Conservation (phyloP, 2,888 invertebrate species). For the Pollenia amentaria region DNA sequence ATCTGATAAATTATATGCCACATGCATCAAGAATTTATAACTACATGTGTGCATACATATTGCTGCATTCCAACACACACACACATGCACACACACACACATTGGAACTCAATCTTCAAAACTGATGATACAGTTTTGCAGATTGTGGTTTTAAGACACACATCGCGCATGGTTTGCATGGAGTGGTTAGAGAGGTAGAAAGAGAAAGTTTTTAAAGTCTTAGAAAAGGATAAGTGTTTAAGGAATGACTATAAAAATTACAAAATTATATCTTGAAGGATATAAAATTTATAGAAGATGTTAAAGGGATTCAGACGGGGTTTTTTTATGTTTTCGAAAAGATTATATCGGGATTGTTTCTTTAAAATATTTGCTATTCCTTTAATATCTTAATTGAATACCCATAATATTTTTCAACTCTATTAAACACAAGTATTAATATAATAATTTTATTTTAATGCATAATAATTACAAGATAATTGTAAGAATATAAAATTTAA, state of each 20-base stretch:
- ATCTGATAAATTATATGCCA: neutral
- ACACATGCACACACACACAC: neutral
- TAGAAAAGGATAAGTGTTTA: no score
- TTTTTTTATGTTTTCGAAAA: no score
- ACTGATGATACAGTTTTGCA: neutral
- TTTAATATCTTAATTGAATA: neutral
- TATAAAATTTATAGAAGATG: neutral
- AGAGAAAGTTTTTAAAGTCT: neutral
- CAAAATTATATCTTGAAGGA: neutral
- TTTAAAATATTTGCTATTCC: no score
- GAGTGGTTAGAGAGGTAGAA: neutral
- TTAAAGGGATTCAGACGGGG: no score
- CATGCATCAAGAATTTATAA: constrained; percentile 13
- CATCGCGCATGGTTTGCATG: neutral
- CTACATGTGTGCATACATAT: constrained; percentile 5
- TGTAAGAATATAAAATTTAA: neutral
- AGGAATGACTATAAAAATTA: no score
- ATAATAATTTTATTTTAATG: neutral
- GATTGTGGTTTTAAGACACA: constrained; percentile 42
- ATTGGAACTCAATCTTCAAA: neutral
- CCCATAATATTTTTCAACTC: neutral
- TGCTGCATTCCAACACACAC: neutral
- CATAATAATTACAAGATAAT: neutral
- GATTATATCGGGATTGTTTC: no score
- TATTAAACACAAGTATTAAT: neutral